Base-by-base conservation (phyloP, 2,113 vertebrate species). In the Brachyistius frenatus region DNA sequence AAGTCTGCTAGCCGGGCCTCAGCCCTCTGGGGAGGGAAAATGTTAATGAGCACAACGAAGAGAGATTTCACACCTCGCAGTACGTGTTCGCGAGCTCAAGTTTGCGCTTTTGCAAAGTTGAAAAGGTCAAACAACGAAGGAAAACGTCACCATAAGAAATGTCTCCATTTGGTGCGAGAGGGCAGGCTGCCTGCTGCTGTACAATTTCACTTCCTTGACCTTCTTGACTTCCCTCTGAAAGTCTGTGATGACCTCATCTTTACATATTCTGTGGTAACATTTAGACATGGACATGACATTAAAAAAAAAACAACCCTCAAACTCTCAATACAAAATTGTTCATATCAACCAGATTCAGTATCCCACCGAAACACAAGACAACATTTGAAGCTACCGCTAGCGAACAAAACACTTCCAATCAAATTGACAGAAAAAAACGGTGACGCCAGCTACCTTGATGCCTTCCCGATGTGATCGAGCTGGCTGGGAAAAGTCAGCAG, bases 161-260 rank as follows among this genome's bases (percentile, higher is more conserved):
- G 81, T 71, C 49, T 93, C 91, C 86, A 95, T 91, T 73, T 94
- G 92, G 8, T 84, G 55, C 0, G 86, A 46, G 10, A 95, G 78
- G 39, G 80, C 88, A 0, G 86, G 78, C 5, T 93, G 88, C 53
- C 75, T 87, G 73, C 86, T 85, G 66, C 80, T 78, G 46, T 86
- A 88, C n/a, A 77, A 3, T 47, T 89, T 94, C 31, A 93, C 92
- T 62, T 94, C 88, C 66, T 91, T 84, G 10, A 94, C 73, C 76
- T 92, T 94, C 68, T 88, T 83, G 7, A 88, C 56, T 73, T 95
- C 89, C 78, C 65, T 89, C 58, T 93, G 84, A 70, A 93, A 93
- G 52, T 95, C 94, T 10, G 55, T 10, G 36, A 94, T 85, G 4
- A 95, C 88, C 37, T 95, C 95, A 8, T 93, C 92, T 85, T 94